Percentiles rank a stretch among this genome's conserved stretches.
Evolutionary conservation across 2,888 invertebrate genomes (phyloP).

Genomic region (Agriopis aurantiaria): DNA sequence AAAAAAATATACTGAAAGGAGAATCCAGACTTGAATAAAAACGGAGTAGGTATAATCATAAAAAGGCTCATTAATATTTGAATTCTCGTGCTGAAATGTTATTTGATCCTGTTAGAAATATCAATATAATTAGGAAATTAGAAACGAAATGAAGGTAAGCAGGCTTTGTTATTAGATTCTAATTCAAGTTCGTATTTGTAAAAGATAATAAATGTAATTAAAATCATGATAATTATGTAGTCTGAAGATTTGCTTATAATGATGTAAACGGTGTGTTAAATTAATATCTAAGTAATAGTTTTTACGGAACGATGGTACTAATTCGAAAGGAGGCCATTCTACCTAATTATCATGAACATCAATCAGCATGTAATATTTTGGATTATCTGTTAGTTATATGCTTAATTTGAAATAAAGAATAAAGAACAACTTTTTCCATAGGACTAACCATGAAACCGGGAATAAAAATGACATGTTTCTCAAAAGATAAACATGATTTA

Average conservation of each 20-base stretch:
- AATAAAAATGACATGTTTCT: no score
- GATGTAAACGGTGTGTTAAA: no score
- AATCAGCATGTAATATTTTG: no score
- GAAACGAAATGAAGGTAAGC: slow-evolving; percentile 19
- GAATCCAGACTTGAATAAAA: slow-evolving; percentile 1
- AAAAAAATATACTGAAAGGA: background rate
- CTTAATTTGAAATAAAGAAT: no score
- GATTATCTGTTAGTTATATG: no score
- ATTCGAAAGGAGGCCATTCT: no score
- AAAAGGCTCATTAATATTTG: slow-evolving; percentile 15
- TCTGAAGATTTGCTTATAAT: background rate
- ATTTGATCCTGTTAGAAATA: slow-evolving; percentile 28
- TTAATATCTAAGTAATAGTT: no score
- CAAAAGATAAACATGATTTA: no score
- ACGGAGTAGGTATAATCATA: slow-evolving; percentile 18
- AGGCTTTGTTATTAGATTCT: slow-evolving; percentile 14
- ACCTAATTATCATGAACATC: background rate
- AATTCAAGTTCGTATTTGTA: slow-evolving; percentile 3
- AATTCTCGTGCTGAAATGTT: slow-evolving; percentile 18
- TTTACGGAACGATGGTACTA: no score
- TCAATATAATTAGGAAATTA: slow-evolving; percentile 30
- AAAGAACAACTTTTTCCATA: background rate
- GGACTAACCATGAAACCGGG: no score
- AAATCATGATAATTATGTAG: background rate
- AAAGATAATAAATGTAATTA: background rate